Percentiles rank a stretch among this genome's conserved stretches.
These are phyloP conservation scores for Oenanthe melanoleuca DNA, from an alignment of 2,113 vertebrate species.

Conservation along the genomic window DNA sequence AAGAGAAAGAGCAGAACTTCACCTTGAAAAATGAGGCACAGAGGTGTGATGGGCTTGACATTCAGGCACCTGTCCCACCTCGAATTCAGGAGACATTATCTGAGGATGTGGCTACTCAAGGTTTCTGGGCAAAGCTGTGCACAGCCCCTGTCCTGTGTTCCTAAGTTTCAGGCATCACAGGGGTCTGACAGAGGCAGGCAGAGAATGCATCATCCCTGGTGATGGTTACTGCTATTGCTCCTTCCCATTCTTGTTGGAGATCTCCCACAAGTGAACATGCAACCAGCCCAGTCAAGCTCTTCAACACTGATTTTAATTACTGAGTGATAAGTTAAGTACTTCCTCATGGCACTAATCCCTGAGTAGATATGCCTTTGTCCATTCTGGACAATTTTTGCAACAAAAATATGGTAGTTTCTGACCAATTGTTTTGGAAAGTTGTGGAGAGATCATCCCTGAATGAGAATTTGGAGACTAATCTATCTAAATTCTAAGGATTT, in stretches of 20 bases:
- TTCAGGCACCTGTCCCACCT: background rate
- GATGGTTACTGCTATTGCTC: background rate
- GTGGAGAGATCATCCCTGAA: background rate
- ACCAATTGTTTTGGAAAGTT: background rate
- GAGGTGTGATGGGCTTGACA: background rate
- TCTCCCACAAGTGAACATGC: background rate
- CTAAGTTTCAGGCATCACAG: background rate
- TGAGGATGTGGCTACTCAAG: background rate
- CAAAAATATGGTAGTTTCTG: background rate
- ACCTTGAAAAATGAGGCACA: background rate
- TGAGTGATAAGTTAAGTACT: background rate
- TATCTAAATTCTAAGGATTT: background rate
- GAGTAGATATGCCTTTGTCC: background rate
- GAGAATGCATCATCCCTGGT: background rate
- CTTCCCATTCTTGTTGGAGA: background rate
- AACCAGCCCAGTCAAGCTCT: background rate
- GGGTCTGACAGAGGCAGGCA: background rate
- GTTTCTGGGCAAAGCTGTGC: background rate
- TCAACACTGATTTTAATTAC: background rate
- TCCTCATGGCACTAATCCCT: background rate
- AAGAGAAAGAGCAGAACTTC: background rate
- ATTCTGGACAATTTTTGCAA: background rate
- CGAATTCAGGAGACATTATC: background rate
- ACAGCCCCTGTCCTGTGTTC: background rate
- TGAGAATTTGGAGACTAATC: background rate